phyloP scores from a whole-genome alignment of 2,113 vertebrate species.

The Bos taurus region DNA sequence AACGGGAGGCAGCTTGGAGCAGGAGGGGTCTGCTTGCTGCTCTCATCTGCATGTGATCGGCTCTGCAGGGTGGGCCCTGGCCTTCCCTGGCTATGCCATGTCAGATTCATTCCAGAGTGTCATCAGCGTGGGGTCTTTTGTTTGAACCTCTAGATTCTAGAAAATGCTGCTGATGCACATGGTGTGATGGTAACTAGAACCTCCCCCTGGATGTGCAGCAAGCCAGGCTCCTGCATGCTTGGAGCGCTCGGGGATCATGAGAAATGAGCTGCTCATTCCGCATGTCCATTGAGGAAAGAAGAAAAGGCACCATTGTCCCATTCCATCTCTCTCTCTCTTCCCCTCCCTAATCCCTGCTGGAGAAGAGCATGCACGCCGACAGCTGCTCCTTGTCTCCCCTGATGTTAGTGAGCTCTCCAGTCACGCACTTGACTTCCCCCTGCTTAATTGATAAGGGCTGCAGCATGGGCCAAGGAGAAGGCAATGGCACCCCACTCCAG shows the following conservation, averaged over 20 bases:
- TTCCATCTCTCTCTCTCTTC: not conserved
- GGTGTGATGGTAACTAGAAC: not conserved
- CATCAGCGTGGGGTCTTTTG: not conserved
- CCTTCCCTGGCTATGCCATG: not conserved
- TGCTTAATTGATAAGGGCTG: not conserved
- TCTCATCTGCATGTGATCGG: not conserved
- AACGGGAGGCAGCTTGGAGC: not conserved
- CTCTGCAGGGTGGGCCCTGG: not conserved
- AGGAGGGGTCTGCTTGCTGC: not conserved
- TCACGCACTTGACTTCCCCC: not conserved
- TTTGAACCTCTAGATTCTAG: not conserved
- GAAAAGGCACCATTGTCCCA: not conserved
- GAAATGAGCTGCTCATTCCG: not conserved
- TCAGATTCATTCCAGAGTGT: not conserved
- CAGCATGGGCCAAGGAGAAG: not conserved
- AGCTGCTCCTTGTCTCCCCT: not conserved
- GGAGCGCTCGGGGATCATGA: not conserved
- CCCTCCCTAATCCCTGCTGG: not conserved
- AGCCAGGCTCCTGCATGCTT: not conserved
- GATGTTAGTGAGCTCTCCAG: not conserved
- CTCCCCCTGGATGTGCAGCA: not conserved
- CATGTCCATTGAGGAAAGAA: not conserved
- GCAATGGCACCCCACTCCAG: too few relatives aligned
- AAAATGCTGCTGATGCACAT: not conserved
- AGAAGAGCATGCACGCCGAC: not conserved